Conservation (phyloP, 1,140 invertebrate genomes). For the Drosophila watanabei region DNA sequence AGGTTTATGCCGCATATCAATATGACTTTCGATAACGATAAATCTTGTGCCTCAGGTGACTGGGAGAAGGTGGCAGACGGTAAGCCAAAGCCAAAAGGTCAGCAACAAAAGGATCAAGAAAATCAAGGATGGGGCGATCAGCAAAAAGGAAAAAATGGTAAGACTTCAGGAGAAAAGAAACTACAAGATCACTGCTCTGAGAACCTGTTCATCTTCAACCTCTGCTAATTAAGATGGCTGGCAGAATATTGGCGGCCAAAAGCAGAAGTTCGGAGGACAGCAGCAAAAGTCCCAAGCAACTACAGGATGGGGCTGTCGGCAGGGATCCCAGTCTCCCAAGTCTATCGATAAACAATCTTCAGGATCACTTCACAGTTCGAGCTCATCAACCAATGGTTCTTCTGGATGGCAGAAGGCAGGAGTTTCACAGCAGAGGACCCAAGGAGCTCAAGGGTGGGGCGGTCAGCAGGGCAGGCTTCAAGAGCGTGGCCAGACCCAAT, state of each 20-base stretch:
- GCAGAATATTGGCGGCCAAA: background rate
- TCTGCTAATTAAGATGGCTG: background rate
- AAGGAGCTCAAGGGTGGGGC: background rate
- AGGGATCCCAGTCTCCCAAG: background rate
- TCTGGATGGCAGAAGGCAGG: background rate
- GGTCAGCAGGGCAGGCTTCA: constrained; percentile 16
- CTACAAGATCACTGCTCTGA: background rate
- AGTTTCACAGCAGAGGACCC: background rate
- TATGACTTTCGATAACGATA: background rate
- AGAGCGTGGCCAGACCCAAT: constrained; percentile 2
- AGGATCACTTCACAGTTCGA: background rate
- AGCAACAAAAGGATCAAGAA: background rate
- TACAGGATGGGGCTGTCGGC: background rate
- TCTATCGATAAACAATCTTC: background rate
- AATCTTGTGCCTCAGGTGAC: background rate
- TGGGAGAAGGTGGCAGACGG: constrained; percentile 7
- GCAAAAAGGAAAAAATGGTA: background rate
- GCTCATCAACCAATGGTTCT: background rate
- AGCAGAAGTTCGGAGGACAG: background rate
- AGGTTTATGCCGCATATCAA: background rate
- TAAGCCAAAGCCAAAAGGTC: background rate
- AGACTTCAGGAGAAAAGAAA: background rate
- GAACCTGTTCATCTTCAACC: background rate
- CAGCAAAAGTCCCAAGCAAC: background rate
- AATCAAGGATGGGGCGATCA: constrained; percentile 8